Conservation (phyloP, 2,113 vertebrate genomes). For the Hiodon alosoides region DNA sequence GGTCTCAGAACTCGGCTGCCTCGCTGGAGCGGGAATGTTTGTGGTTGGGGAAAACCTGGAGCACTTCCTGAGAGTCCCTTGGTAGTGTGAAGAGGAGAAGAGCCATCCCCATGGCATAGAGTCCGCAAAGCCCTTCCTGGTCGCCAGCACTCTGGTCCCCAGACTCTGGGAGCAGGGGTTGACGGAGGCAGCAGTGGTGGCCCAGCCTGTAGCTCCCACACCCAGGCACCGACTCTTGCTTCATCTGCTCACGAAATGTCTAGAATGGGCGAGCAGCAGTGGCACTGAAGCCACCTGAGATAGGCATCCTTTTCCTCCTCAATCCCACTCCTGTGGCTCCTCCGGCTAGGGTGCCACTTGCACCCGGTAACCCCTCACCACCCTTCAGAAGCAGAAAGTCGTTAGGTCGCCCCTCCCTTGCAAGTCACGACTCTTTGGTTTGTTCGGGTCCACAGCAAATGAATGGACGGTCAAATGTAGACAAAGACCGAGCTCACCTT, state of each 20-base stretch:
- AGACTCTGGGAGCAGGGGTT: neutral
- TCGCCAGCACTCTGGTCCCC: neutral
- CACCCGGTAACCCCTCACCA: neutral
- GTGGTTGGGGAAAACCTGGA: neutral
- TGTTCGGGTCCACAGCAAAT: neutral
- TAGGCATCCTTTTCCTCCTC: neutral
- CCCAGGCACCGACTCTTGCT: neutral
- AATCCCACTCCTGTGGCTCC: neutral
- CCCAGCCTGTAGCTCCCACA: neutral
- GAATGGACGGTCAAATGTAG: slow-evolving; percentile 9
- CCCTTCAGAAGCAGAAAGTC: too few relatives aligned
- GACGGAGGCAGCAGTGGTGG: neutral
- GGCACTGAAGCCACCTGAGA: neutral
- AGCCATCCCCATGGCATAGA: slow-evolving; percentile 16
- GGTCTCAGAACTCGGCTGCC: neutral
- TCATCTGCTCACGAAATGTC: slow-evolving; percentile 19
- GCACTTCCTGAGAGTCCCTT: neutral
- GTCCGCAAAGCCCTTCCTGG: neutral
- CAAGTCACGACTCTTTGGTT: neutral
- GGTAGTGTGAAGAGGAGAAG: neutral
- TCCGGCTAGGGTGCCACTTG: slow-evolving; percentile 1
- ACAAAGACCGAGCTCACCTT: slow-evolving; percentile 17
- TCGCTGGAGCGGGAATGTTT: neutral
- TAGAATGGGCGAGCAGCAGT: slow-evolving; percentile 1
- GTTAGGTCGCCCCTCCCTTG: neutral